Evolutionary conservation across 2,888 invertebrate genomes (phyloP).

Genomic region (Ypsolopha scabrella): DNA sequence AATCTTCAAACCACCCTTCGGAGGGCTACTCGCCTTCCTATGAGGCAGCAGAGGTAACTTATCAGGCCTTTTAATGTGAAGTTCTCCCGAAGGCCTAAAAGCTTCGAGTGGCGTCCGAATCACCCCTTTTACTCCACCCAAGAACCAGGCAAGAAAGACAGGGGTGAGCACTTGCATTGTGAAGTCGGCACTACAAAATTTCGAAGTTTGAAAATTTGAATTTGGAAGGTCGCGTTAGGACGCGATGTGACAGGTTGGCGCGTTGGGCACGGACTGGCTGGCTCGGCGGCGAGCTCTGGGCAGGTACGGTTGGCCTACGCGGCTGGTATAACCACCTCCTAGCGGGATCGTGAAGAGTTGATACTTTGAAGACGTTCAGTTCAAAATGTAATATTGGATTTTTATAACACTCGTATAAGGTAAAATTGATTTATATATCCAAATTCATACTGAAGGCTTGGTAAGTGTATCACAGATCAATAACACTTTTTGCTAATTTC

Average conservation of each 20-base stretch:
- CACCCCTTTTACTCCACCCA: conserved; percentile 45
- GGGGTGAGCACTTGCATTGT: conserved; percentile 55
- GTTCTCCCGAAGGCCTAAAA: conserved; percentile 58
- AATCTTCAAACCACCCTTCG: conserved; percentile 70
- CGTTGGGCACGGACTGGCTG: conserved; percentile 52
- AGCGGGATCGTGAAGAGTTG: conserved; percentile 33
- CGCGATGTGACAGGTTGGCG: conserved; percentile 40
- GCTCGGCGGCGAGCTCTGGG: conserved; percentile 28
- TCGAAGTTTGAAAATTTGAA: conserved; percentile 1
- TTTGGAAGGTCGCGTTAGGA: conserved; percentile 26
- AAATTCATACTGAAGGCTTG: too few relatives aligned
- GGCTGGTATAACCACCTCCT: conserved; percentile 61
- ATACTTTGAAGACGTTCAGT: conserved; percentile 34
- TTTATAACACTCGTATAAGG: too few relatives aligned
- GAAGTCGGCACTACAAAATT: conserved; percentile 10
- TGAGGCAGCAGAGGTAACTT: conserved; percentile 52
- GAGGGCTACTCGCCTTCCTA: conserved; percentile 61
- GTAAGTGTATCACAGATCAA: too few relatives aligned
- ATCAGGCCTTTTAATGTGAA: conserved; percentile 60
- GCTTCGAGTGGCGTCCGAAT: conserved; percentile 70
- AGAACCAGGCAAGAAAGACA: conserved; percentile 44
- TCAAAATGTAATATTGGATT: conserved; percentile 8
- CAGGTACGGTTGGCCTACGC: conserved; percentile 66
- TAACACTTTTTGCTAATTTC: too few relatives aligned
- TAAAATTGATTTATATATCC: too few relatives aligned